phyloP scores from a whole-genome alignment of 2,888 invertebrate genomes.

The Adelphocoris suturalis region DNA sequence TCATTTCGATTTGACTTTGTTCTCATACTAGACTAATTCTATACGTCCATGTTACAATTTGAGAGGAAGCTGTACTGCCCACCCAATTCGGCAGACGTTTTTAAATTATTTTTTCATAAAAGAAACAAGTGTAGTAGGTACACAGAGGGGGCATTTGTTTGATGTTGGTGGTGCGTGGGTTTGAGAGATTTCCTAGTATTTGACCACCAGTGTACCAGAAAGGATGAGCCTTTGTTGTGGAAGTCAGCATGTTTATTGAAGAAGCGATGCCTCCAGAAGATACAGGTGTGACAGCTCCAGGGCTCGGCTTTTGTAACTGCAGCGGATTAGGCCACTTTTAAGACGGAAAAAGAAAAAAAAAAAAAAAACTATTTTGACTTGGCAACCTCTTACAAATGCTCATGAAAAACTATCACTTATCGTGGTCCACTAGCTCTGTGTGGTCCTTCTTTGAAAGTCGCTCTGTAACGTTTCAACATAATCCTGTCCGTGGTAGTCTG shows the following conservation, averaged over 20 bases:
- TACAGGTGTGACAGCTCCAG: slow-evolving; percentile 28
- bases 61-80: too few species aligned
- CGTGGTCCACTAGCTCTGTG: slow-evolving; percentile 47
- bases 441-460: slow-evolving; percentile 24
- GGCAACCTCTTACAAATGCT: background rate
- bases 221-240: slow-evolving; percentile 24
- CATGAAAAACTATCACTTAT: slow-evolving; percentile 46
- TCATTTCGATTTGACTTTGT: too few species aligned
- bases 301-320: background rate
- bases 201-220: slow-evolving; percentile 37
- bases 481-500: background rate
- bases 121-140: too few species aligned
- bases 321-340: slow-evolving; percentile 38
- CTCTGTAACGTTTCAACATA: slow-evolving; percentile 8
- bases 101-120: too few species aligned
- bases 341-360: background rate
- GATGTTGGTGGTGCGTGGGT: slow-evolving; percentile 11
- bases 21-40: too few species aligned
- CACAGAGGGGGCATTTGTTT: background rate
- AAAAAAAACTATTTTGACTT: slow-evolving; percentile 45
- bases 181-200: slow-evolving; percentile 24
- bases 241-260: slow-evolving; percentile 44
- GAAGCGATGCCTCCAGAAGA: background rate
- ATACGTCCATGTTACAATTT: too few species aligned
- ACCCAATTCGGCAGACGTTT: too few species aligned